These are phyloP conservation scores for Zele albiditarsus DNA, from an alignment of 2,888 invertebrate genomes.

Conservation along the genomic window DNA sequence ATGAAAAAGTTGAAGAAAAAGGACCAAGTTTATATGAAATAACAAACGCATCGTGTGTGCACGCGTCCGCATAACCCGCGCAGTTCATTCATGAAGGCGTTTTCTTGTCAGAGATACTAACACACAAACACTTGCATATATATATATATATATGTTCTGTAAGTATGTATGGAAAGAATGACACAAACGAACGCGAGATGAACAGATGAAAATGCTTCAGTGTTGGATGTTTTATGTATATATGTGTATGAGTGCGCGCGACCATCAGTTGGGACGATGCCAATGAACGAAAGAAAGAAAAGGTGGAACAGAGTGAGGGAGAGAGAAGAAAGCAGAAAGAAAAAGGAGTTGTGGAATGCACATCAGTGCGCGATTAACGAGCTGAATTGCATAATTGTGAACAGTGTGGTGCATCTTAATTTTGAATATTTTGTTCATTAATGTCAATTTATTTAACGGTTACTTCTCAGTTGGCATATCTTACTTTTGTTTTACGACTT, in stretches of 20 bases:
- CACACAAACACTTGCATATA: neutral
- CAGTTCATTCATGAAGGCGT: slow-evolving; percentile 66
- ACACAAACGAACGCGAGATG: slow-evolving; percentile 50
- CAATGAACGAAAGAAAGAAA: slow-evolving; percentile 50
- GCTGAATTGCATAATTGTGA: slow-evolving; percentile 56
- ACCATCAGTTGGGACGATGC: slow-evolving; percentile 47
- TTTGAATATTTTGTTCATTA: slow-evolving; percentile 16
- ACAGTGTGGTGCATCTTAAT: slow-evolving; percentile 55
- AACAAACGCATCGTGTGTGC: slow-evolving; percentile 36
- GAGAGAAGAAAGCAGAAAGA: neutral
- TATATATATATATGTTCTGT: too few species aligned
- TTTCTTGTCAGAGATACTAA: slow-evolving; percentile 53
- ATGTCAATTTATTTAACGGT: slow-evolving; percentile 22
- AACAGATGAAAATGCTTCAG: slow-evolving; percentile 45
- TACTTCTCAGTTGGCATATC: too few species aligned
- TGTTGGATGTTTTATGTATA: neutral
- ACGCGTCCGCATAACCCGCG: slow-evolving; percentile 32
- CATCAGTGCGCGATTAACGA: slow-evolving; percentile 52
- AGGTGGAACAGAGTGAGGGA: neutral
- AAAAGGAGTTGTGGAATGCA: slow-evolving; percentile 52
- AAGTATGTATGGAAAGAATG: slow-evolving; percentile 15
- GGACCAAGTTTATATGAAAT: slow-evolving; percentile 39
- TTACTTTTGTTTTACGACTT: too few species aligned
- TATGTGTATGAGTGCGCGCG: slow-evolving; percentile 14
- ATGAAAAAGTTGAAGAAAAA: slow-evolving; percentile 27